These are phyloP conservation scores for Myiothlypis chrysogaster DNA, from an alignment of 2,797 vertebrate species.

Conservation along the genomic window DNA sequence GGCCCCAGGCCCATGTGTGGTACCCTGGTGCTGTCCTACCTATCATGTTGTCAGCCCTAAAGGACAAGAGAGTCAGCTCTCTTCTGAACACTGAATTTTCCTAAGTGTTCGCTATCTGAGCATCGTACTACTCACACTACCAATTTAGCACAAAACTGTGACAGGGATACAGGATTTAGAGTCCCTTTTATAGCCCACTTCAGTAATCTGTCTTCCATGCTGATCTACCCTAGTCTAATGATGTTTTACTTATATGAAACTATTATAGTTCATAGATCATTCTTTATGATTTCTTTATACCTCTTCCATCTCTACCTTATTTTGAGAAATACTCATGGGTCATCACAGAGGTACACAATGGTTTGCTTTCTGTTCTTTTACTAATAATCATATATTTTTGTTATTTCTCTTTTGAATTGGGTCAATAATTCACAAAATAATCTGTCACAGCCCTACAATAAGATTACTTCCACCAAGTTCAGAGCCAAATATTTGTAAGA, in stretches of 20 bases:
- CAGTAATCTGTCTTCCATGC: background rate
- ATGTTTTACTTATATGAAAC: background rate
- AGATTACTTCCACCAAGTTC: background rate
- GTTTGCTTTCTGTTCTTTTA: background rate
- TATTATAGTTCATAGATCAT: background rate
- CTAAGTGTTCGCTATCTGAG: background rate
- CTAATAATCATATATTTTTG: background rate
- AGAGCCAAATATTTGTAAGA: background rate
- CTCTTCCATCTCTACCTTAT: background rate
- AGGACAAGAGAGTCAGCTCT: no score
- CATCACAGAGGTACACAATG: background rate
- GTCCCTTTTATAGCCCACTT: background rate
- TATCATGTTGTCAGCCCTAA: background rate
- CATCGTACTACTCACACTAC: background rate
- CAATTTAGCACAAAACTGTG: background rate
- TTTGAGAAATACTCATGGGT: background rate
- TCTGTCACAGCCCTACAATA: background rate
- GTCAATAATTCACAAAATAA: background rate
- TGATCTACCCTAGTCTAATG: background rate
- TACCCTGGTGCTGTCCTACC: background rate
- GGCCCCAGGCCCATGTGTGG: accelerated
- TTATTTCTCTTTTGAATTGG: background rate
- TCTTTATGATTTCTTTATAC: background rate
- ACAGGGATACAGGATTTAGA: background rate
- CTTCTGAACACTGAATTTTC: background rate